Conservation (phyloP, 1,140 invertebrate species). For the Dinothrombium tinctorium region DNA sequence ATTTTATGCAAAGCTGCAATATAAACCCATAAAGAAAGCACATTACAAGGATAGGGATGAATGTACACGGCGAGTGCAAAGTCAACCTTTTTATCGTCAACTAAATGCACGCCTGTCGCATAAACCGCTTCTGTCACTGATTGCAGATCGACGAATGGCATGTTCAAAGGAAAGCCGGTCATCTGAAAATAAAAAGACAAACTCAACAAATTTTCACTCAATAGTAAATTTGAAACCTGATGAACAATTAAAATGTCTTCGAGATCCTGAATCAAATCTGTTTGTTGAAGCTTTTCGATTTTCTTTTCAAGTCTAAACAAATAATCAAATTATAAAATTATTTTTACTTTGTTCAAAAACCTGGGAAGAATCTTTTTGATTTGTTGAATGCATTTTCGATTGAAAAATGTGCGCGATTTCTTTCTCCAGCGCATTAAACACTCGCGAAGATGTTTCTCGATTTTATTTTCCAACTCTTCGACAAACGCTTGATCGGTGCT, state of each 20-base stretch:
- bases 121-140: constrained; percentile 40
- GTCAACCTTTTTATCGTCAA: constrained; percentile 39
- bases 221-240: constrained; percentile 24
- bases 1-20: constrained; percentile 33
- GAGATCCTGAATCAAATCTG: constrained; percentile 26
- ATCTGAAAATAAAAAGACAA: constrained; percentile 25
- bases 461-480: constrained; percentile 26
- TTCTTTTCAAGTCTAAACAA: constrained; percentile 18
- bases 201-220: neutral
- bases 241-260: constrained; percentile 34
- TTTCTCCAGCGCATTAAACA: constrained; percentile 27
- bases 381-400: constrained; percentile 36
- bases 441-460: constrained; percentile 31
- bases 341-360: neutral
- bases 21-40: constrained; percentile 58
- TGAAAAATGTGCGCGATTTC: constrained; percentile 29
- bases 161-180: constrained; percentile 38
- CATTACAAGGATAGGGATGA: constrained; percentile 43
- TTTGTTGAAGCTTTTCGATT: constrained; percentile 18
- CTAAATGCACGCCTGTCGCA: constrained; percentile 42
- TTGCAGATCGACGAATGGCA: constrained; percentile 36
- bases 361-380: constrained; percentile 31
- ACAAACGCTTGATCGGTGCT: constrained; percentile 23
- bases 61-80: constrained; percentile 53
- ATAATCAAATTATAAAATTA: neutral